A percentile compares a stretch with the other conserved stretches of the same genome.
These are phyloP conservation scores for Scortum barcoo DNA, from an alignment of 2,113 vertebrate genomes.

Conservation along the genomic window DNA sequence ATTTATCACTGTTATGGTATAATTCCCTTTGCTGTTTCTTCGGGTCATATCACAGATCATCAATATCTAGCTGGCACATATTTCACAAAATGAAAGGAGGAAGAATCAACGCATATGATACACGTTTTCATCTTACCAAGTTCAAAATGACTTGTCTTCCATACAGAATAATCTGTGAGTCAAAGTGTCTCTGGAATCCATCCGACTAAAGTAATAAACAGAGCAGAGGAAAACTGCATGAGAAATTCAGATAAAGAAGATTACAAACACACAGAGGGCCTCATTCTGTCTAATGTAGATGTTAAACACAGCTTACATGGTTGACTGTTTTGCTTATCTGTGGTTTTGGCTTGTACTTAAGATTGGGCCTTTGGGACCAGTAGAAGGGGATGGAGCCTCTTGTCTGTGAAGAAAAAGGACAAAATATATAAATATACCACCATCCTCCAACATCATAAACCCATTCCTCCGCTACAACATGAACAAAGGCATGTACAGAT, in stretches of 20 bases:
- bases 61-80: background rate
- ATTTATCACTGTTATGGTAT: background rate
- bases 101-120: background rate
- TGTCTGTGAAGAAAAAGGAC: slow-evolving; percentile 83
- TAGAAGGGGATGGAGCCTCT: slow-evolving; percentile 96
- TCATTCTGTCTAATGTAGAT: background rate
- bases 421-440: background rate
- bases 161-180: slow-evolving; percentile 95
- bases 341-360: slow-evolving; percentile 95
- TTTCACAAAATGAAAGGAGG: background rate
- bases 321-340: slow-evolving; percentile 95
- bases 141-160: slow-evolving; percentile 95
- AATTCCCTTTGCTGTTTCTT: background rate
- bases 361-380: slow-evolving; percentile 97
- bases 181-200: slow-evolving; percentile 97
- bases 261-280: background rate
- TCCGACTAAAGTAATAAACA: slow-evolving; percentile 87
- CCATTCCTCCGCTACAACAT: background rate
- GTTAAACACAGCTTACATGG: slow-evolving; percentile 85
- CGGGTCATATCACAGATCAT: background rate
- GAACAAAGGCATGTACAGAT: no score
- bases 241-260: background rate
- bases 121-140: slow-evolving; percentile 84
- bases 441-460: background rate
- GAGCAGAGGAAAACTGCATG: background rate